Conservation (phyloP, 2,888 invertebrate species). For the Drosophila birchii region DNA sequence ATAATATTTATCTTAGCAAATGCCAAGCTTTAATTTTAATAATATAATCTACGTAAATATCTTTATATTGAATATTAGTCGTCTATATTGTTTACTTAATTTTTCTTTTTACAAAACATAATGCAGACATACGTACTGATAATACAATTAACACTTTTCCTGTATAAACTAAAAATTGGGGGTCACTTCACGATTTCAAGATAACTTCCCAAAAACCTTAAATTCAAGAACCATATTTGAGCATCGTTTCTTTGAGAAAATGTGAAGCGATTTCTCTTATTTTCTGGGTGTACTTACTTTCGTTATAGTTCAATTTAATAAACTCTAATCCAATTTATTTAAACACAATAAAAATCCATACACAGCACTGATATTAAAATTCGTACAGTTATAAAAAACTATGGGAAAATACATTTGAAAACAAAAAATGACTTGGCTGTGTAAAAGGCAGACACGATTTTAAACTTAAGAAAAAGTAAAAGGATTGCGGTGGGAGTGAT, state of each 20-base stretch:
- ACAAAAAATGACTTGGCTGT: constrained; percentile 3
- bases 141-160: no score
- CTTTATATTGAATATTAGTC: no score
- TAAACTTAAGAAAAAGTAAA: neutral
- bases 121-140: no score
- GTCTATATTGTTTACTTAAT: no score
- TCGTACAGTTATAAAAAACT: neutral
- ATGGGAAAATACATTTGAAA: constrained; percentile 19
- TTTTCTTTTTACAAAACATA: no score
- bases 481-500: constrained; percentile 31
- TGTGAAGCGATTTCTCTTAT: neutral
- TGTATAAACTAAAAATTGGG: no score
- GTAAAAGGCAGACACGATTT: constrained; percentile 20
- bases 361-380: neutral
- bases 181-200: no score
- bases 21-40: neutral
- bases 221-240: no score
- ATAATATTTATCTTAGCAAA: neutral
- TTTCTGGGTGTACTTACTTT: no score
- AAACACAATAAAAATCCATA: neutral
- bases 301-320: no score
- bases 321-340: neutral
- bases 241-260: neutral
- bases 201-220: no score
- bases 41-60: no score